Evolutionary conservation across 2,888 invertebrate genomes (phyloP).

Genomic region (Tetrapedia diversipes): DNA sequence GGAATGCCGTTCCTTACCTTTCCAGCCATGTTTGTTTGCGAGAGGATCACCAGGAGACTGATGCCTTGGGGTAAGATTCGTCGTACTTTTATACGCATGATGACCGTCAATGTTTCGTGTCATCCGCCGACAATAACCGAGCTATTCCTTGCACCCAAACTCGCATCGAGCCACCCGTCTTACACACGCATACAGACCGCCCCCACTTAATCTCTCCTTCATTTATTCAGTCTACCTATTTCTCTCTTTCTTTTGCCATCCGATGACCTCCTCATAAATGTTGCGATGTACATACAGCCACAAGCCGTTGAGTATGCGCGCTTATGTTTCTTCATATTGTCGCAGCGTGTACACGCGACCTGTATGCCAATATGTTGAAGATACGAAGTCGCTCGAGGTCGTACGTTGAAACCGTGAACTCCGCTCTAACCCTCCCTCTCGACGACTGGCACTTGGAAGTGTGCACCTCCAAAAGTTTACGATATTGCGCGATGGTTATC

Average conservation of each 20-base stretch:
- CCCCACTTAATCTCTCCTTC: slow-evolving; percentile 65
- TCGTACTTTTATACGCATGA: slow-evolving; percentile 75
- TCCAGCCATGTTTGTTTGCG: slow-evolving; percentile 75
- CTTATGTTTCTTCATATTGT: slow-evolving; percentile 75
- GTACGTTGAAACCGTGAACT: slow-evolving; percentile 50
- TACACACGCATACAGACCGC: slow-evolving; percentile 57
- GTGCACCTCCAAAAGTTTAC: slow-evolving; percentile 30
- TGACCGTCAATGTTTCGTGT: slow-evolving; percentile 59
- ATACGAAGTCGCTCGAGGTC: slow-evolving; percentile 59
- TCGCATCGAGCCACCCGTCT: slow-evolving; percentile 56
- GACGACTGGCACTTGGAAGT: background rate
- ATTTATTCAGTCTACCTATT: slow-evolving; percentile 20
- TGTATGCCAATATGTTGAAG: slow-evolving; percentile 66
- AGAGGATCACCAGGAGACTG: slow-evolving; percentile 76
- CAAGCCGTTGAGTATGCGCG: slow-evolving; percentile 46
- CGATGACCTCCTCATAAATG: slow-evolving; percentile 75
- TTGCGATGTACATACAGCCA: slow-evolving; percentile 54
- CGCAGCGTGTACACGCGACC: slow-evolving; percentile 64
- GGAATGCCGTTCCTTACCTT: slow-evolving; percentile 68
- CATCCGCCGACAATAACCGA: slow-evolving; percentile 68
- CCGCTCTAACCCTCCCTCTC: slow-evolving; percentile 1
- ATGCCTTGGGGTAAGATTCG: slow-evolving; percentile 74
- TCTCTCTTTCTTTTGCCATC: slow-evolving; percentile 41
- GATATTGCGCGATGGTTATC: slow-evolving; percentile 49
- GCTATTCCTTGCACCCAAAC: slow-evolving; percentile 66